Conservation (phyloP, 2,113 vertebrate species). For the Pygoscelis adeliae region DNA sequence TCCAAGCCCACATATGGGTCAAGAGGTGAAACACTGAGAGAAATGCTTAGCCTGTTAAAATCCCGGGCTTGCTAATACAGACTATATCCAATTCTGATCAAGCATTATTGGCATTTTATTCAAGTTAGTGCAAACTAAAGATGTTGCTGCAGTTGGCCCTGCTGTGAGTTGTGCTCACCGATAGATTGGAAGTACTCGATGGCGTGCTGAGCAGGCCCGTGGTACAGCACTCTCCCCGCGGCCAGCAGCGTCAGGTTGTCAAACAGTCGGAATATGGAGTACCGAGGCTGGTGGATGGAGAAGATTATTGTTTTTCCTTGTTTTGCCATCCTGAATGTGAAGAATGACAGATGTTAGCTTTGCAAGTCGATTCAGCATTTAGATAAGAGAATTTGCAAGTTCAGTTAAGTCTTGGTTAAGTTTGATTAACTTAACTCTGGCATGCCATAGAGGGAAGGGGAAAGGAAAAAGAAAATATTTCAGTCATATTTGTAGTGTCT, state of each 20-base stretch:
- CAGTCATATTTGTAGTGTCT: neutral
- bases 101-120: accelerated
- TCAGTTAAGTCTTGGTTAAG: neutral
- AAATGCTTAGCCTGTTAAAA: neutral
- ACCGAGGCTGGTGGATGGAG: slow-evolving; percentile 96
- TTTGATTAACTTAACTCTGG: neutral
- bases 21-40: neutral
- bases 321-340: slow-evolving; percentile 80
- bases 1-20: neutral
- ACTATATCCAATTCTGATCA: accelerated
- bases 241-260: slow-evolving; percentile 88
- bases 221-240: slow-evolving; percentile 84
- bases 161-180: slow-evolving; percentile 67
- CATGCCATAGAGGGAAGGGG: neutral
- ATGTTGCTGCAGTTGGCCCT: neutral
- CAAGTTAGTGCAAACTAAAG: neutral
- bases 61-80: neutral
- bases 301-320: slow-evolving; percentile 90
- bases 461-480: neutral
- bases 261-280: slow-evolving; percentile 92
- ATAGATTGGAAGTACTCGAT: slow-evolving; percentile 83
- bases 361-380: neutral
- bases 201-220: slow-evolving; percentile 80
- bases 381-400: neutral
- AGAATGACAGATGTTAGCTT: neutral